Evolutionary conservation across 2,113 vertebrate species (phyloP), one percentile per base, ranked within the genome.

Genomic region (Perca schrenkii): DNA sequence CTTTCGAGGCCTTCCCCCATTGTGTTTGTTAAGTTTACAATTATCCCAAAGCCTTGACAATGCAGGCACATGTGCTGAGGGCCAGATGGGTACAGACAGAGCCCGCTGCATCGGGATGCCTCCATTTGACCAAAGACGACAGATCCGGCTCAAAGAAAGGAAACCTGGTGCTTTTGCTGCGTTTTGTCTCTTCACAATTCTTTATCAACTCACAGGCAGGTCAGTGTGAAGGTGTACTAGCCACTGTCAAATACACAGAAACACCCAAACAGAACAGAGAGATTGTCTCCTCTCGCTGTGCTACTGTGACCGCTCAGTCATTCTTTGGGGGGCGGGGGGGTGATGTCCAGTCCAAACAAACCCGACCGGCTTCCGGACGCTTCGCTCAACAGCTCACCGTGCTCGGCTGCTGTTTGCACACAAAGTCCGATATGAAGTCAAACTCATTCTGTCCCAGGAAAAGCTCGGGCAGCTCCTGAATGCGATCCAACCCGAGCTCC

Each of bases 361-460:
- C 73, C 74, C 34, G 79, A 64, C 56, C 63, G 46, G 28, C 72
- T 73, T 40, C 67, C 10, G 6, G 28, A 21, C 40, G 21, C 58
- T 73, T 36, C n/a, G 25, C 89, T 98, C 95, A 98, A 63, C 98
- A 99, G 91, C 97, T 98, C 91, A 99, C 96, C 0, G 98, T 97
- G 87, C 97, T 98, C 15, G 97, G 95, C 80, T 98, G 97, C 87
- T 98, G 97, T 92, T 97, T 98, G 89, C 95, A 96, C 88, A 98
- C 98, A 93, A 98, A 97, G 96, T 99, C 98, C 47, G 97, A 96
- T 85, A 98, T 95, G 92, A 98, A 98, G 93, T 99, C 98, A 50
- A 99, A 98, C 93, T 99, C 98, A 40, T 99, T 99, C 94, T 99
- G 98, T 94, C 97, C 97, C 88, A 99, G 93, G 88, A 97, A 99